Conservation (phyloP, 2,888 invertebrate genomes). For the Hemistola chrysoprasaria region DNA sequence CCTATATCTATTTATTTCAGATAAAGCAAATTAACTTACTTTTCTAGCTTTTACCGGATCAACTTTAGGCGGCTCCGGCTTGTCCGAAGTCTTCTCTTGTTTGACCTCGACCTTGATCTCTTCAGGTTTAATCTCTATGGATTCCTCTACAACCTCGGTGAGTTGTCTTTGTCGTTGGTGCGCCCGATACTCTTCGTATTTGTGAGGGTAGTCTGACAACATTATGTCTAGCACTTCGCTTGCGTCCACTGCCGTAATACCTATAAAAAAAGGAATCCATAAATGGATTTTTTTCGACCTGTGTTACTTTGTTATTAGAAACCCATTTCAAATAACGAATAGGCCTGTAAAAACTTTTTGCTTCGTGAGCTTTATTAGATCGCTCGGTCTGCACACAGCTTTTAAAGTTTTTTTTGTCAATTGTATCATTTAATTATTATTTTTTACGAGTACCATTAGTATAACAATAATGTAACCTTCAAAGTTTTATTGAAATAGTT, state of each 20-base stretch:
- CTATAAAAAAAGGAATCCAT: slow-evolving; percentile 45
- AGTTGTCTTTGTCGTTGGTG: slow-evolving; percentile 83
- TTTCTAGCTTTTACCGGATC: slow-evolving; percentile 70
- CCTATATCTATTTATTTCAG: too few species aligned
- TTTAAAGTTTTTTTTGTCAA: too few species aligned
- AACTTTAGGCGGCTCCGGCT: slow-evolving; percentile 62
- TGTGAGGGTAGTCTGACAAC: slow-evolving; percentile 96
- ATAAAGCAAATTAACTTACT: slow-evolving; percentile 37
- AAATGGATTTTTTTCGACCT: not conserved
- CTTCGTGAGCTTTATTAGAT: too few species aligned
- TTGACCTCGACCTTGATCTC: slow-evolving; percentile 57
- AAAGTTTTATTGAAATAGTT: too few species aligned
- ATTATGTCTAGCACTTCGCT: slow-evolving; percentile 97
- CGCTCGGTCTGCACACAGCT: too few species aligned
- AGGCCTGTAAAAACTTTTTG: too few species aligned
- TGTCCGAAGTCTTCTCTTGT: slow-evolving; percentile 49
- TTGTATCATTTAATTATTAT: too few species aligned
- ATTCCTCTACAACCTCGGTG: slow-evolving; percentile 33
- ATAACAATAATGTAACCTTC: too few species aligned
- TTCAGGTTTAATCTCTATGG: slow-evolving; percentile 42
- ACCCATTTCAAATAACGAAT: too few species aligned
- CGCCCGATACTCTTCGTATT: slow-evolving; percentile 94
- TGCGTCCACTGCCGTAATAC: slow-evolving; percentile 94
- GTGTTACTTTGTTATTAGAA: too few species aligned
- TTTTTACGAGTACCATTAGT: too few species aligned